A percentile compares a stretch with the other conserved stretches of the same genome.
Conservation (phyloP, 2,888 invertebrate species). For the Drosophila ustulata region DNA sequence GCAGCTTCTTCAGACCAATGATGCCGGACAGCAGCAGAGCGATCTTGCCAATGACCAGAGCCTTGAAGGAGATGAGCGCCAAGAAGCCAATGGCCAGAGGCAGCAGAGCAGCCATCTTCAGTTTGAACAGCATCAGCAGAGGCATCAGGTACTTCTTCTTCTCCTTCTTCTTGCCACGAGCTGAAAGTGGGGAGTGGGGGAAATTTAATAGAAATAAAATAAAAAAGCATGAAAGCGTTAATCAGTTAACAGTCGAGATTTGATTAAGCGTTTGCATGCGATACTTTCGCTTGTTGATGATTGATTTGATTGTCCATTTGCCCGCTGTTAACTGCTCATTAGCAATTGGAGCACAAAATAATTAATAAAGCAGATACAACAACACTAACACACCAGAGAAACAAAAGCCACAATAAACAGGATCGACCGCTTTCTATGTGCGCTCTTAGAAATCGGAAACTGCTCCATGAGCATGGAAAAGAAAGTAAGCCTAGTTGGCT, state of each 20-base stretch:
- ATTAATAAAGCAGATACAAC: conserved; percentile 46
- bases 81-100: conserved; percentile 91
- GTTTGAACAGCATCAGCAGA: conserved; percentile 90
- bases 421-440: conserved; percentile 76
- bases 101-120: conserved; percentile 92
- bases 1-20: conserved; percentile 90
- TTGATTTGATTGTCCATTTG: conserved; percentile 19
- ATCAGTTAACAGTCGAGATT: not conserved
- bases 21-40: conserved; percentile 91
- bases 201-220: not conserved
- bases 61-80: conserved; percentile 93
- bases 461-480: conserved; percentile 56
- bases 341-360: conserved; percentile 73
- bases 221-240: not conserved
- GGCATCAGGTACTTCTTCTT: conserved; percentile 91
- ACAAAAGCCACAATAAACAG: conserved; percentile 46
- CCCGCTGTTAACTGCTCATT: conserved; percentile 61
- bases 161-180: conserved; percentile 92
- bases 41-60: conserved; percentile 92
- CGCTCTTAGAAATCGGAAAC: conserved; percentile 64
- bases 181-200: conserved; percentile 84
- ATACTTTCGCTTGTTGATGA: conserved; percentile 71
- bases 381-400: conserved; percentile 1
- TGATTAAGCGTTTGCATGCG: conserved; percentile 49
- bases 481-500: conserved; percentile 74